Evolutionary conservation across 2,113 vertebrate species (phyloP).

Genomic region (Mus pahari): DNA sequence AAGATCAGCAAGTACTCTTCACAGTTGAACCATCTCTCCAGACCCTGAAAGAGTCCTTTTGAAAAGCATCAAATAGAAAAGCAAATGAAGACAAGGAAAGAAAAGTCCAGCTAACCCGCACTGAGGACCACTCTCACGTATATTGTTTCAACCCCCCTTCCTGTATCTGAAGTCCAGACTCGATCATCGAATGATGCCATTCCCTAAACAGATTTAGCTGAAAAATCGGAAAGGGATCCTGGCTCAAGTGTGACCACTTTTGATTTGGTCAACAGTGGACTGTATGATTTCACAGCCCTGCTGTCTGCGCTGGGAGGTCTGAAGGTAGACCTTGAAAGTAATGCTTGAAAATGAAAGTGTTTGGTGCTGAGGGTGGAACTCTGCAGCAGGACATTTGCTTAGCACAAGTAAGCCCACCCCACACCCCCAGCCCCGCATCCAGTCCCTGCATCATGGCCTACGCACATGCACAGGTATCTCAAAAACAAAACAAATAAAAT

Average conservation of each 20-base stretch:
- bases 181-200: slow-evolving; percentile 16
- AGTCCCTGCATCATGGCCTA: background rate
- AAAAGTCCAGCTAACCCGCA: background rate
- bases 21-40: background rate
- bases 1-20: background rate
- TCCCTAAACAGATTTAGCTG: slow-evolving; percentile 29
- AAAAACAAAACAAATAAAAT: slow-evolving; percentile 15
- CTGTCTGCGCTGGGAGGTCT: background rate
- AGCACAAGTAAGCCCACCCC: background rate
- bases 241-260: background rate
- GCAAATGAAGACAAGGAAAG: slow-evolving; percentile 32
- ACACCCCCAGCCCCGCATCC: no score
- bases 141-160: background rate
- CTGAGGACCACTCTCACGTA: background rate
- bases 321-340: slow-evolving; percentile 8
- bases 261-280: background rate
- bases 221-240: background rate
- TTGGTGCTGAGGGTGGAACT: background rate
- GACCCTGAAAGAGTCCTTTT: background rate
- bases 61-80: slow-evolving; percentile 22
- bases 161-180: background rate
- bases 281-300: slow-evolving; percentile 5
- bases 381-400: background rate
- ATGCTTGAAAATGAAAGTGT: slow-evolving; percentile 23
- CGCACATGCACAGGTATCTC: background rate